These are phyloP conservation scores for Dinothrombium tinctorium DNA, from an alignment of 1,140 invertebrate species.

Conservation along the genomic window DNA sequence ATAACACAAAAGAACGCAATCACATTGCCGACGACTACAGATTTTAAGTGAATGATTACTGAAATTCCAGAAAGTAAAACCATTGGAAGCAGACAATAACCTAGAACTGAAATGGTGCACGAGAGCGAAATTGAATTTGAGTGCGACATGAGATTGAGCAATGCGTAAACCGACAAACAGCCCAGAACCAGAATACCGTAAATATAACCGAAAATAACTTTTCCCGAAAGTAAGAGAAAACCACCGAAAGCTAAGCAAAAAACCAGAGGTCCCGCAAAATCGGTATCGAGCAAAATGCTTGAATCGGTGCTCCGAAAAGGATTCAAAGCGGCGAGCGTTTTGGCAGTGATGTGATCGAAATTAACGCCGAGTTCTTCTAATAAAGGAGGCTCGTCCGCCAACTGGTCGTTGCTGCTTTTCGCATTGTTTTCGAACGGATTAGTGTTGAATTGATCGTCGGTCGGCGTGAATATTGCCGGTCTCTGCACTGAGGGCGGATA, in stretches of 20 bases:
- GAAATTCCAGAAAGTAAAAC: constrained; percentile 58
- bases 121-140: constrained; percentile 43
- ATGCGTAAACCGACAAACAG: constrained; percentile 68
- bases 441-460: background rate
- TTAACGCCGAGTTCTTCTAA: constrained; percentile 79
- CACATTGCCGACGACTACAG: constrained; percentile 26
- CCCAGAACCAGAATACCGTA: constrained; percentile 82
- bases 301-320: constrained; percentile 53
- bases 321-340: constrained; percentile 68
- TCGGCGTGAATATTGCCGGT: too few species aligned
- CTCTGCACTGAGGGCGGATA: too few species aligned
- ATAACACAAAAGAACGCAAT: constrained; percentile 46
- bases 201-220: constrained; percentile 45
- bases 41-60: constrained; percentile 47
- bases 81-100: constrained; percentile 83
- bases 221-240: constrained; percentile 31
- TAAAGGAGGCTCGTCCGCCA: constrained; percentile 48
- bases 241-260: constrained; percentile 74
- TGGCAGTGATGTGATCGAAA: constrained; percentile 68
- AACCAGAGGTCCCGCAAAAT: constrained; percentile 75
- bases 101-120: constrained; percentile 69
- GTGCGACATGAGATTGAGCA: constrained; percentile 65
- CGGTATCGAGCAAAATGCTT: constrained; percentile 54
- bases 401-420: constrained; percentile 6
- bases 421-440: background rate